Evolutionary conservation across 2,797 vertebrate species (phyloP), one percentile per base, ranked within the genome.

Genomic region (Tenualosa thibaudeaui): DNA sequence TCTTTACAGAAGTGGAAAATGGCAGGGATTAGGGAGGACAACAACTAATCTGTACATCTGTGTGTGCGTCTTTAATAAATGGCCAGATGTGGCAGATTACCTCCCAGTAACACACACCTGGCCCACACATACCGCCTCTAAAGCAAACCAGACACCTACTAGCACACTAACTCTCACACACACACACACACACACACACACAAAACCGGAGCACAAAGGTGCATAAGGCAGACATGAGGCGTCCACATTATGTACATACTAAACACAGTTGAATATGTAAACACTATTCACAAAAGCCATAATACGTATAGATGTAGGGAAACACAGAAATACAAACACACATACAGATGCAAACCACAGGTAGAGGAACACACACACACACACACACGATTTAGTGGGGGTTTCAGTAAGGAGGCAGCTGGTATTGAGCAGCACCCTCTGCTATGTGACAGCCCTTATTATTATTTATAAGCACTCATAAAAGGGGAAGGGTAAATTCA

Each of bases 391-490:
- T 88, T 88, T 88, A 87, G 81, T 86, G 84, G 81, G 82, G 88
- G 86, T 88, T 88, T 86, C 86, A 85, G 88, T 88, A 87, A 88
- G 71, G 86, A 87, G 81, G 88, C 91, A 91, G 91, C 90, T 92
- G 92, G 89, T 90, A 88, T 81, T 88, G 82, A 81, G 89, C 88
- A n/a, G 89, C 19, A 86, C 86, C 85, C 89, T 84, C 7, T 75
- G 90, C 88, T 49, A 89, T 10, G 89, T 90, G 92, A 93, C 93
- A 89, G 90, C 88, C 87, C 89, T 86, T 93, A 91, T 93, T 94
- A 94, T 95, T 95, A 95, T 94, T 94, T 94, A 95, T 94, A 93
- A 92, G 89, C 90, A 88, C 91, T 94, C 93, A 93, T 94, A 94
- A 95, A 95, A 94, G 91, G 90, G 90, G 89, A 87, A 92, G 91